Base-by-base conservation (phyloP, 2,113 vertebrate species). In the Canis aureus region DNA sequence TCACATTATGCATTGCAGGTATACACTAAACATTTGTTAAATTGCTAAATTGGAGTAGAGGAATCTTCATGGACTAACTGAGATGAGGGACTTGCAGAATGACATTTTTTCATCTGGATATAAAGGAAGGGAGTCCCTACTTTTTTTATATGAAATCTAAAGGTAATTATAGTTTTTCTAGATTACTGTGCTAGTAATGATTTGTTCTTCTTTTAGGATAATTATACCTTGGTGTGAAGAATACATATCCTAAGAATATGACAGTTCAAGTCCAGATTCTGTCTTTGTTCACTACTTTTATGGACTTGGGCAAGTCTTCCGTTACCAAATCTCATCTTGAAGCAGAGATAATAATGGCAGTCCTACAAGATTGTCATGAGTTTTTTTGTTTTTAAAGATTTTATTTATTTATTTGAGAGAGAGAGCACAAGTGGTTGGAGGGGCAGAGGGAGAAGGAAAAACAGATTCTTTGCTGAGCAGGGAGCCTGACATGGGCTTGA, bases 101-200 rank as follows among this genome's bases (percentile, higher is more conserved):
- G 80, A 55, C 23, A 13, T 81, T 76, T 43, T 85, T 94, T 94
- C 62, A 94, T 85, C 11, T 80, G 71, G 66, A 32, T 20, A 22
- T 89, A 87, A 74, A 74, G 55, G 25, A 78, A 94, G 43, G 62
- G 23, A 89, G 64, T 71, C 19, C 29, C 15, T 9, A 96, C 20
- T 1, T 32, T 23, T 90, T 85, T 53, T 12, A 3, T 76, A 74
- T 78, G 60, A 83, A 95, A 93, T 87, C 8, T 92, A 91, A 95
- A 97, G 64, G 83, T 66, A 59, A 87, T 79, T 89, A 38, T 9
- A 94, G 43, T 59, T 91, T 95, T 88, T 91, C 25, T 71, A 27
- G 51, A 80, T 74, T 88, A 25, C 11, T 85, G 49, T 67, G 71
- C 35, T 89, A 67, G 25, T 74, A 88, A 55, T 53, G 57, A 60